Evolutionary conservation across 2,888 invertebrate genomes (phyloP).

Genomic region (Teleogryllus oceanicus): DNA sequence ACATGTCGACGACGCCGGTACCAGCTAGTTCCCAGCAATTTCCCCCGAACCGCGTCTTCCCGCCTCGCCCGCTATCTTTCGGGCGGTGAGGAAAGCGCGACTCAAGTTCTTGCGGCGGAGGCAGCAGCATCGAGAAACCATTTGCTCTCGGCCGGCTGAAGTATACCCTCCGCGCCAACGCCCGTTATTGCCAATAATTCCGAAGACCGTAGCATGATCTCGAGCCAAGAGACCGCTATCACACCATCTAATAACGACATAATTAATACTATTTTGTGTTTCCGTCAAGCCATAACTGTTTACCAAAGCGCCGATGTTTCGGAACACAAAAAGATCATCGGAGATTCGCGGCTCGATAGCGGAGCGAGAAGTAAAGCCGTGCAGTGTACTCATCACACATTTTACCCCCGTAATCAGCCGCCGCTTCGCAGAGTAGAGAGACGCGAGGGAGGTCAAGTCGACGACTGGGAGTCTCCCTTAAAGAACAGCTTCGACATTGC

Average conservation of each 20-base stretch:
- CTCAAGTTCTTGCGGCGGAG: not conserved
- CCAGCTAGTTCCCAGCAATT: not conserved
- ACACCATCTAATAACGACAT: not conserved
- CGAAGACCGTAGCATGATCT: not conserved
- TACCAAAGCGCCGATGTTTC: not conserved
- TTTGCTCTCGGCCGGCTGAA: not conserved
- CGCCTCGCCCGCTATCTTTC: not conserved
- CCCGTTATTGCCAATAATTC: not conserved
- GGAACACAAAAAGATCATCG: conserved; percentile 18
- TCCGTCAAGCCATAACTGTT: conserved; percentile 18
- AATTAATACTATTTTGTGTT: conserved; percentile 18
- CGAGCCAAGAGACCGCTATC: not conserved
- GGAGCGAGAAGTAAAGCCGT: not conserved
- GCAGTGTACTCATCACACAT: not conserved
- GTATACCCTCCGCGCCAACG: not conserved
- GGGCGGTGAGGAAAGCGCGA: not conserved
- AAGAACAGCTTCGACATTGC: too few species aligned
- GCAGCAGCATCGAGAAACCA: not conserved
- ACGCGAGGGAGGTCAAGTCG: too few species aligned
- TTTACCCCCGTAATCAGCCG: not conserved
- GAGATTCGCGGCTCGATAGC: not conserved
- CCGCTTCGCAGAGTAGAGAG: not conserved
- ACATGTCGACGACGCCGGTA: too few species aligned
- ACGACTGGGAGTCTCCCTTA: too few species aligned
- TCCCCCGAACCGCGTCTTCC: not conserved